Conservation (phyloP, 2,888 invertebrate genomes). For the Tipula vernalis region DNA sequence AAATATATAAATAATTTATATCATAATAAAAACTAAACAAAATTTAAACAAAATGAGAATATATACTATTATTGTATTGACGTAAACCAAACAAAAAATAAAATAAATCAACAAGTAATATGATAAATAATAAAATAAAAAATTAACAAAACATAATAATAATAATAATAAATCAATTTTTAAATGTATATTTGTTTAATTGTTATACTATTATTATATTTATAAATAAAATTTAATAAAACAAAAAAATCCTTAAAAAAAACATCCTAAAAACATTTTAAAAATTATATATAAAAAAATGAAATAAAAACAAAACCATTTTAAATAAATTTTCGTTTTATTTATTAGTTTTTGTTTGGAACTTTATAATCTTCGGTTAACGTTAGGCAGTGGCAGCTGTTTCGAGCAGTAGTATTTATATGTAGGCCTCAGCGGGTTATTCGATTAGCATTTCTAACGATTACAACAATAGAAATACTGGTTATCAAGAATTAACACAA, state of each 20-base stretch:
- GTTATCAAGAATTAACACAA: no score
- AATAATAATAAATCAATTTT: background rate
- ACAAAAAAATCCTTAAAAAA: background rate
- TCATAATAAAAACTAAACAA: background rate
- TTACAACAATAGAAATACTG: no score
- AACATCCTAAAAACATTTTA: background rate
- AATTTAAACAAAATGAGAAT: background rate
- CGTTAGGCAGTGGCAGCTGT: no score
- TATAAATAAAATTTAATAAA: background rate
- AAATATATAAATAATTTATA: background rate
- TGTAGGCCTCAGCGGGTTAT: no score
- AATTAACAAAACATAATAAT: background rate
- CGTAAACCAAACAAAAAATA: background rate
- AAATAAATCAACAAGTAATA: background rate
- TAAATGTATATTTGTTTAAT: background rate
- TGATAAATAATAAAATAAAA: background rate
- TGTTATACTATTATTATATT: slow-evolving; percentile 4
- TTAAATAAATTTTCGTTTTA: background rate
- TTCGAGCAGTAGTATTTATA: no score
- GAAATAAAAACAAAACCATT: background rate
- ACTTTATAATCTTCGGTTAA: no score
- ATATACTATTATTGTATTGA: background rate
- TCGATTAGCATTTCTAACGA: no score
- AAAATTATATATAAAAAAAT: background rate
- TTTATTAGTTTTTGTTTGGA: background rate